These are phyloP conservation scores for Ips nitidus DNA, from an alignment of 1,140 invertebrate genomes.

Conservation along the genomic window DNA sequence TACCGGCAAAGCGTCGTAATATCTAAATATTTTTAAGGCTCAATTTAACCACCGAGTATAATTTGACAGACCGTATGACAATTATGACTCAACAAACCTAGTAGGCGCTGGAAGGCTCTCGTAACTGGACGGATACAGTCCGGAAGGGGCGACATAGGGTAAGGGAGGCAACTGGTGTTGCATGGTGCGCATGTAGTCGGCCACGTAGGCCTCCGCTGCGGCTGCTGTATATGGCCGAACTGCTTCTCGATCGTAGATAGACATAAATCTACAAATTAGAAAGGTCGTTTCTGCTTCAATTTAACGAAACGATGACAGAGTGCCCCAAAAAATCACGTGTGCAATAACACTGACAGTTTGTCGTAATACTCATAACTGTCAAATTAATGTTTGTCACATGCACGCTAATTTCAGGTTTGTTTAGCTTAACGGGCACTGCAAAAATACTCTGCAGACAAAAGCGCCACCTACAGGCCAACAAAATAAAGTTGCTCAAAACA, in stretches of 20 bases:
- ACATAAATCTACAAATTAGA: slow-evolving; percentile 35
- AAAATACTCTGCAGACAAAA: no score
- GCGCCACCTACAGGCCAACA: no score
- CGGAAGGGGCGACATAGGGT: slow-evolving; percentile 67
- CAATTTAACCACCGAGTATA: slow-evolving; percentile 48
- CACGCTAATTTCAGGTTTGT: no score
- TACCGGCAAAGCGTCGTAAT: slow-evolving; percentile 75
- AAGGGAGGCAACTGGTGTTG: slow-evolving; percentile 75
- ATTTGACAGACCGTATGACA: background rate
- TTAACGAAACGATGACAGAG: no score
- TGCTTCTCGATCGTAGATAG: slow-evolving; percentile 51
- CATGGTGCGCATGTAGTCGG: slow-evolving; percentile 80
- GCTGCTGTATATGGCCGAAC: slow-evolving; percentile 57
- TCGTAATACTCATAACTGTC: no score
- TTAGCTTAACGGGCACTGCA: no score
- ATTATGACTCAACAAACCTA: slow-evolving; percentile 14
- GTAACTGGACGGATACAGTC: slow-evolving; percentile 63
- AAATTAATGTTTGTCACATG: background rate
- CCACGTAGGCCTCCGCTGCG: slow-evolving; percentile 73
- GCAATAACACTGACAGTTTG: no score
- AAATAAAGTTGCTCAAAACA: no score
- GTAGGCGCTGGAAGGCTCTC: slow-evolving; percentile 70
- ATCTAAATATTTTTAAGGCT: slow-evolving; percentile 56
- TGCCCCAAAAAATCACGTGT: no score
- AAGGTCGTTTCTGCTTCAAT: no score